Evolutionary conservation across 2,113 vertebrate species (phyloP), one percentile per base, ranked within the genome.

Genomic region (Heloderma charlesbogerti): DNA sequence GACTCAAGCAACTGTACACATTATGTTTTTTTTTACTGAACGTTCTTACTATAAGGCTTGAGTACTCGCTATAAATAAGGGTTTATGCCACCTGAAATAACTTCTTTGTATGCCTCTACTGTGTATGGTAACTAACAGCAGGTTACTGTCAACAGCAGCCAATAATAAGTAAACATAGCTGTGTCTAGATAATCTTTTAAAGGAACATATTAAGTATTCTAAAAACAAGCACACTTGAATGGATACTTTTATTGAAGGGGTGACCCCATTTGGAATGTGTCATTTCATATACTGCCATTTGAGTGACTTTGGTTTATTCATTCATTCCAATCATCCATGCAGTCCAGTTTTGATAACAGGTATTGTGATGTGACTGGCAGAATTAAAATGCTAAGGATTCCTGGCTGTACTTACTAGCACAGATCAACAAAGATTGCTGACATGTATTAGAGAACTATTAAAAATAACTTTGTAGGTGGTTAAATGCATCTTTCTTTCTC

Each of bases 401-500:
- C 72, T 78, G 16, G 25, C 15, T 67, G 57, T 60, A n/a, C 40
- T 51, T 80, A 22, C 3, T 25, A 51, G 45, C 22, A n/a, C 27
- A 31, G 6, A 81, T 34, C 37, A 43, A 37, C 4, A 57, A 75
- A 37, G n/a, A 74, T 43, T 51, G n/a, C 37, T 51, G 34, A 0
- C 0, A 0, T 31, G 60, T 80, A 51, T 25, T 80, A 48, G 40
- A 87, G 40, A 87, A 48, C 54, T 67, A 66, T 34, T 67, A 81
- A 88, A 87, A 88, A 88, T 81, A 81, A 88, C 6, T 48, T 29
- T n/a, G 25, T 75, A 72, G 86, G 22, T 13, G 34, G 60, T 48
- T 54, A 57, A 27, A 80, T 91, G 10, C 6, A 51, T 1, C 2
- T 86, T 1, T 86, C 95, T 77, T 22, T 91, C 54, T 95, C 91